A percentile compares a stretch with the other conserved stretches of the same genome.
These are phyloP conservation scores for Leuciscus waleckii DNA, from an alignment of 2,797 vertebrate species.

Conservation along the genomic window DNA sequence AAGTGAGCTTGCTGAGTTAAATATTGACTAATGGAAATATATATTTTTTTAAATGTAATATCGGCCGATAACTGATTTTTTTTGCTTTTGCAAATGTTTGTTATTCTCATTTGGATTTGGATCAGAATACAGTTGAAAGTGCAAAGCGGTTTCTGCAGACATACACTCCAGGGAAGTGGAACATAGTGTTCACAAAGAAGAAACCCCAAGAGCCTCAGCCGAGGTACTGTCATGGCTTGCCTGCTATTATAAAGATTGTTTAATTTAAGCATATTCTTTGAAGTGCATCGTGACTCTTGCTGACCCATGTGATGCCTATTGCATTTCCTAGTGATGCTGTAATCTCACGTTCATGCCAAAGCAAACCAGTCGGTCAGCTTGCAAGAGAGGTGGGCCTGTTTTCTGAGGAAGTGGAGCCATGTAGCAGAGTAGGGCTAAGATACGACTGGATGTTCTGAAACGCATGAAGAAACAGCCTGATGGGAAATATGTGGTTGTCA, in stretches of 20 bases:
- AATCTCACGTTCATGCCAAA: constrained; percentile 77
- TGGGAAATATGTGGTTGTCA: constrained; percentile 87
- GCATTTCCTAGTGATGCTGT: constrained; percentile 75
- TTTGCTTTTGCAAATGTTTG: neutral
- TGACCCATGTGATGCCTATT: neutral
- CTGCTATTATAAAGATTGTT: neutral
- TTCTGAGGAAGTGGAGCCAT: constrained; percentile 82
- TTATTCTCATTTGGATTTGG: constrained; percentile 19
- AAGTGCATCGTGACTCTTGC: neutral
- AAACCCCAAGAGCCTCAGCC: constrained; percentile 78
- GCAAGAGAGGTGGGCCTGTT: constrained; percentile 82
- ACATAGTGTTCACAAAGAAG: constrained; percentile 75
- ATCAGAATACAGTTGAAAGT: constrained; percentile 91
- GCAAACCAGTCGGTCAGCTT: constrained; percentile 78
- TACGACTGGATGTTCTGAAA: constrained; percentile 76
- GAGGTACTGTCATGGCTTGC: constrained; percentile 71
- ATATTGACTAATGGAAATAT: neutral
- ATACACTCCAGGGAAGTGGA: constrained; percentile 80
- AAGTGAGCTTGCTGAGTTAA: neutral
- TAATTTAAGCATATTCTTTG: neutral
- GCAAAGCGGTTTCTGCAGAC: constrained; percentile 85
- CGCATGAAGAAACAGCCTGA: constrained; percentile 80
- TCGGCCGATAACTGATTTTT: neutral
- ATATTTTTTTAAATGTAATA: neutral
- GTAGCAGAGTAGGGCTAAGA: constrained; percentile 83